Evolutionary conservation across 2,113 vertebrate genomes (phyloP).

Genomic region (Sphyrna mokarran): DNA sequence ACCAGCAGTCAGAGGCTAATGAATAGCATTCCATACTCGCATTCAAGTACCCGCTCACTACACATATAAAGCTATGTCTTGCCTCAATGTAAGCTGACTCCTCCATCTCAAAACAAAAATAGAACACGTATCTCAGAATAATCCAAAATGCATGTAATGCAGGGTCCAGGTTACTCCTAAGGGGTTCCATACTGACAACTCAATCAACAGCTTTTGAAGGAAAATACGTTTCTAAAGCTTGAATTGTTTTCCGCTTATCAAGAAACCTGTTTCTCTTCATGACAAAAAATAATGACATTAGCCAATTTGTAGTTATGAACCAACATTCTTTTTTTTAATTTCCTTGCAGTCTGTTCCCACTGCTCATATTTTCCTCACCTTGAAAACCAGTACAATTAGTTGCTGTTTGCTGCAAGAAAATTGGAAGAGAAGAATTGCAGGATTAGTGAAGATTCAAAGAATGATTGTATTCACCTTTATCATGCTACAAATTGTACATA

Average conservation of each 20-base stretch:
- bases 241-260: background rate
- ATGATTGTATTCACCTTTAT: too few relatives aligned
- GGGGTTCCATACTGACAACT: background rate
- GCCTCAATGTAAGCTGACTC: background rate
- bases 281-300: background rate
- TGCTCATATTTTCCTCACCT: background rate
- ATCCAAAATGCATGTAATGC: background rate
- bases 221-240: background rate
- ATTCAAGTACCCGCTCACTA: background rate
- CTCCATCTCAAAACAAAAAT: background rate
- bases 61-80: background rate
- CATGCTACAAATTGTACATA: background rate
- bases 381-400: background rate
- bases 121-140: background rate
- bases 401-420: background rate
- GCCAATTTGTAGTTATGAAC: background rate
- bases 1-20: background rate
- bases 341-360: background rate
- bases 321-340: background rate
- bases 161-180: background rate
- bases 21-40: background rate
- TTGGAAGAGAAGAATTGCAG: too few relatives aligned
- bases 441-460: too few relatives aligned
- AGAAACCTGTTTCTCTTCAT: background rate
- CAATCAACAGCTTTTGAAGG: background rate